These are phyloP conservation scores for Xylota sylvarum DNA, from an alignment of 2,888 invertebrate genomes.

Conservation along the genomic window DNA sequence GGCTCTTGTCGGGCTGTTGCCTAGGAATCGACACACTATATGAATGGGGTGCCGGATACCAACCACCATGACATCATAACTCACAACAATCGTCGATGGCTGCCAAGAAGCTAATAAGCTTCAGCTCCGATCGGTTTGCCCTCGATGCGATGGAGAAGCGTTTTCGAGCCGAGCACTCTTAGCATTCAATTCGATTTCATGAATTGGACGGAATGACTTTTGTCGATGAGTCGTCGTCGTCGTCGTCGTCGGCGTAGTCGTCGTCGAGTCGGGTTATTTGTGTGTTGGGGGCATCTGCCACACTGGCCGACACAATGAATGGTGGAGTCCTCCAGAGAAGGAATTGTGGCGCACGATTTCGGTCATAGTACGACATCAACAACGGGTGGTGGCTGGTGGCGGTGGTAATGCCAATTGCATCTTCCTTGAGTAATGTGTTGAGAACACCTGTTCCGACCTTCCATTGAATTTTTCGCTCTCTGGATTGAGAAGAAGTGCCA, in stretches of 20 bases:
- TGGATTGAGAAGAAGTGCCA: conserved; percentile 48
- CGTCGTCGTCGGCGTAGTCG: neutral
- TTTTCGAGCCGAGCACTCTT: conserved; percentile 36
- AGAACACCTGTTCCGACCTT: conserved; percentile 73
- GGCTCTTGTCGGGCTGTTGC: conserved; percentile 50
- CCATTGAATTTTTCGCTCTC: conserved; percentile 52
- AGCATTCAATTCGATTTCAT: conserved; percentile 70
- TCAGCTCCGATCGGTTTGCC: conserved; percentile 54
- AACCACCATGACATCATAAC: conserved; percentile 75
- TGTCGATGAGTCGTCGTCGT: conserved; percentile 37
- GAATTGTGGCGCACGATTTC: conserved; percentile 72
- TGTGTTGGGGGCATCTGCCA: conserved; percentile 56
- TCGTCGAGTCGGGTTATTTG: conserved; percentile 22
- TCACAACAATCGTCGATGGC: conserved; percentile 70
- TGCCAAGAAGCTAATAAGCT: conserved; percentile 75
- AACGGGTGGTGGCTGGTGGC: conserved; percentile 33
- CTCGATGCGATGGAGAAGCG: conserved; percentile 62
- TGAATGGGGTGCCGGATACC: conserved; percentile 75
- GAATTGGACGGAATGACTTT: conserved; percentile 66
- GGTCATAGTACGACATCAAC: conserved; percentile 45
- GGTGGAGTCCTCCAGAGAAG: conserved; percentile 65
- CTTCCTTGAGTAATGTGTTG: conserved; percentile 70
- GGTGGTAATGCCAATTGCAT: conserved; percentile 57
- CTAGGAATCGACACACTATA: conserved; percentile 35
- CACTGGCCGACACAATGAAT: conserved; percentile 61